Evolutionary conservation across 2,888 invertebrate genomes (phyloP).

Genomic region (Spicauda simplicius): DNA sequence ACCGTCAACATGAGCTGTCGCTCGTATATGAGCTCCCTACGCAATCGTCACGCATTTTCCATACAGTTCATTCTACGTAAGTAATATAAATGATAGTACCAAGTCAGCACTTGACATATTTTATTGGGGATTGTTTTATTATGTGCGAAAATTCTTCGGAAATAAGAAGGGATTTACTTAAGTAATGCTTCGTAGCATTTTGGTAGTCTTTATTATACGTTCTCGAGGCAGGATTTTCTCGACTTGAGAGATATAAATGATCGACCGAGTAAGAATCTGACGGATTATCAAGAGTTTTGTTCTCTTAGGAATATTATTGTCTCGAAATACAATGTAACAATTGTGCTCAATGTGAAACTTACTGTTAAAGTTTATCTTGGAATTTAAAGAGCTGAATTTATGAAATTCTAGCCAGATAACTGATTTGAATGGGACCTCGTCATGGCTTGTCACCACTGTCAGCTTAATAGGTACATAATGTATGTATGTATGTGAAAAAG

Average conservation of each 20-base stretch:
- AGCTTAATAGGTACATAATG: too few species aligned
- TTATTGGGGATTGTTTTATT: conserved; percentile 31
- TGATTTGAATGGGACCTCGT: too few species aligned
- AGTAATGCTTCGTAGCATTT: conserved; percentile 3
- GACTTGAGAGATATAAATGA: conserved; percentile 6
- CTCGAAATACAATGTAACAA: not conserved
- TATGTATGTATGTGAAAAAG: too few species aligned
- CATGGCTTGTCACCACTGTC: too few species aligned
- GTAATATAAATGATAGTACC: conserved; percentile 40
- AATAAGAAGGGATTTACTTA: conserved; percentile 14
- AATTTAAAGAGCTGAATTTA: too few species aligned
- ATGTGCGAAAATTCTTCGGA: conserved; percentile 11
- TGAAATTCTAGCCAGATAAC: too few species aligned
- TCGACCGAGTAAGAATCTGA: not conserved
- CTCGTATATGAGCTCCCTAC: too few species aligned
- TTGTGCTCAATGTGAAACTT: too few species aligned
- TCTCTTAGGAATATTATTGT: not conserved
- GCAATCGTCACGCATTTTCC: not conserved
- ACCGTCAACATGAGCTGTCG: too few species aligned
- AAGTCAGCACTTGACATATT: conserved; percentile 38
- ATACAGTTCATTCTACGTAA: conserved; percentile 26
- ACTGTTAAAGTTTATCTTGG: too few species aligned
- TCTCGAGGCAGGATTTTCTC: conserved; percentile 1
- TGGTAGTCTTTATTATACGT: conserved; percentile 11
- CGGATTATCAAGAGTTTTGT: not conserved